These are phyloP conservation scores for Poeciliopsis turneri DNA, from an alignment of 2,797 vertebrate genomes.

Conservation along the genomic window DNA sequence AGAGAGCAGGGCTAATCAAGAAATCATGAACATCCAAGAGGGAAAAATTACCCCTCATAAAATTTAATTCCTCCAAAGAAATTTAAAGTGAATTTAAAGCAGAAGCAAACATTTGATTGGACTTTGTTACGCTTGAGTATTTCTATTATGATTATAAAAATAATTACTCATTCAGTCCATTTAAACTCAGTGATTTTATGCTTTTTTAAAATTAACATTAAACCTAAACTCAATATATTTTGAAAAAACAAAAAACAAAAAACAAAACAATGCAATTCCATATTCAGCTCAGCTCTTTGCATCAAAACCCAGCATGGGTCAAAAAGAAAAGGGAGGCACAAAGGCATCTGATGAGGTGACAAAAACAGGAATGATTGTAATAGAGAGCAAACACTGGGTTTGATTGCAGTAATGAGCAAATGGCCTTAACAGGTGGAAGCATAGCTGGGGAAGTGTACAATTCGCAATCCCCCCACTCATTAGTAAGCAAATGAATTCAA, in stretches of 20 bases:
- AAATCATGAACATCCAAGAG: constrained; percentile 57
- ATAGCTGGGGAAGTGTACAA: constrained; percentile 51
- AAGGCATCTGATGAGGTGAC: constrained; percentile 54
- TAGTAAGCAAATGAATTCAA: constrained; percentile 75
- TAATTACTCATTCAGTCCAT: not conserved
- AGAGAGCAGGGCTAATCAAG: constrained; percentile 68
- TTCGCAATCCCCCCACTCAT: constrained; percentile 57
- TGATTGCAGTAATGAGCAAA: constrained; percentile 64
- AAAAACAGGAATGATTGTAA: constrained; percentile 56
- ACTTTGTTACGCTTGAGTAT: constrained; percentile 42
- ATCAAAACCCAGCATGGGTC: constrained; percentile 20
- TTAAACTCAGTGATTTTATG: not conserved
- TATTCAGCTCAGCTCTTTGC: constrained; percentile 2
- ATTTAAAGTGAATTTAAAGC: constrained; percentile 30
- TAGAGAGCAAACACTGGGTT: constrained; percentile 47
- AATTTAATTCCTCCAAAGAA: constrained; percentile 55
- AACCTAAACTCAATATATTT: not conserved
- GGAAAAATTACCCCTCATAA: constrained; percentile 66
- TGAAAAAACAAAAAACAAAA: not conserved
- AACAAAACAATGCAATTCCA: not conserved
- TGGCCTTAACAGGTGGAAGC: constrained; percentile 63
- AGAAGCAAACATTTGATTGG: constrained; percentile 47
- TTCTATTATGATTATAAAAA: constrained; percentile 14
- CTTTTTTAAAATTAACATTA: not conserved
- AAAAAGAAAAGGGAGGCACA: constrained; percentile 33